Evolutionary conservation across 2,113 vertebrate genomes (phyloP).

Genomic region (Pelvicachromis taeniatus): DNA sequence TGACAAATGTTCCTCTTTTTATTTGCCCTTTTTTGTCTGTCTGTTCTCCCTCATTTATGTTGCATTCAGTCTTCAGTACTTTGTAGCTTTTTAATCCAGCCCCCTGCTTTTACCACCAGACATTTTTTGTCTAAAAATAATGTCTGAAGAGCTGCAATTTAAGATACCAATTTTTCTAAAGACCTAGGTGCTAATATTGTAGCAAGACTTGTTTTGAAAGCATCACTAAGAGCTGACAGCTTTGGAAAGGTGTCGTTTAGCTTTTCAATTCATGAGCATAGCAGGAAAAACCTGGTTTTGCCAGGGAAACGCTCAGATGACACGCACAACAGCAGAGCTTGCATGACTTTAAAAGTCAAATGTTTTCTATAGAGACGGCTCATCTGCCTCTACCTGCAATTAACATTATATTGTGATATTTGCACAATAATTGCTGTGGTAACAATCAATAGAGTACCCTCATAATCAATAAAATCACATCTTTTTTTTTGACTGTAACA

Average conservation of each 20-base stretch:
- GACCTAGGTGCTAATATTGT: background rate
- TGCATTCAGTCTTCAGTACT: background rate
- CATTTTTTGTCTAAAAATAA: background rate
- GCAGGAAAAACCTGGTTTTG: background rate
- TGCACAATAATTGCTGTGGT: background rate
- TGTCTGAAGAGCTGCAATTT: background rate
- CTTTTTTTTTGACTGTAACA: background rate
- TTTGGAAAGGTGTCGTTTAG: background rate
- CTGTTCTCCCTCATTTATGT: background rate
- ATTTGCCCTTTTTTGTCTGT: background rate
- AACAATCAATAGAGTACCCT: background rate
- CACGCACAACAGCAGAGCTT: background rate
- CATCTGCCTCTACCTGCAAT: background rate
- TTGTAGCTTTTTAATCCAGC: background rate
- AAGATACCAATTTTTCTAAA: background rate
- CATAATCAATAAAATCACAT: background rate
- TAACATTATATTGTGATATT: background rate
- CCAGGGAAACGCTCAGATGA: background rate
- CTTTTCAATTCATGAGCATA: background rate
- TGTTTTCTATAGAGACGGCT: background rate
- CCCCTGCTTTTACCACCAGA: background rate
- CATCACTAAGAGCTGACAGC: background rate
- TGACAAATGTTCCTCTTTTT: background rate
- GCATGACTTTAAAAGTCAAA: background rate
- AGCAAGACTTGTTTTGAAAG: background rate